These are phyloP conservation scores for Sebastes trivittatus DNA, from an alignment of 2,797 vertebrate genomes.

Conservation along the genomic window DNA sequence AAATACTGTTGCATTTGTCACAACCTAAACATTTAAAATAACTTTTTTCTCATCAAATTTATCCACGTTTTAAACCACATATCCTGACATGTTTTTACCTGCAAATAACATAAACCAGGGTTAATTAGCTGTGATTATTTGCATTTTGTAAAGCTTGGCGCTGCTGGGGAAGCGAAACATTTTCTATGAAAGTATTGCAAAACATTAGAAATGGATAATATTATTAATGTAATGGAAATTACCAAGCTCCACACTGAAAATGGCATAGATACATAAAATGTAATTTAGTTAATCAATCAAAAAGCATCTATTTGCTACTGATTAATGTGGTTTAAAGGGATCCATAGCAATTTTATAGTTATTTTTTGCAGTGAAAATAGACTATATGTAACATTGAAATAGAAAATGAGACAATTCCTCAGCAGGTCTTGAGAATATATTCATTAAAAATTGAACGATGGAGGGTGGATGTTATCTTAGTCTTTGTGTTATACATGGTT, in stretches of 20 bases:
- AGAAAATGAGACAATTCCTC: background rate
- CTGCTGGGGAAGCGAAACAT: background rate
- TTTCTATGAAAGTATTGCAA: background rate
- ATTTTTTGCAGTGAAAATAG: background rate
- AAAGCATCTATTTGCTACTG: background rate
- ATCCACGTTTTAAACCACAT: background rate
- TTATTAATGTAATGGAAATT: background rate
- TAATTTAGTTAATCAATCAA: background rate
- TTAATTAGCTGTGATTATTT: background rate
- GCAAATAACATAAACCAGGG: background rate
- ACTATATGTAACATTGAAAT: background rate
- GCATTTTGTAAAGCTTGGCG: background rate
- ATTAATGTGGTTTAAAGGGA: background rate
- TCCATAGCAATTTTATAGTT: background rate
- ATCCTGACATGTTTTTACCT: background rate
- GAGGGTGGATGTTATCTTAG: background rate
- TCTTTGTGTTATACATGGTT: background rate
- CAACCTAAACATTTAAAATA: background rate
- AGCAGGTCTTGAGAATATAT: background rate
- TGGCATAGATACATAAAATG: background rate
- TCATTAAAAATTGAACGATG: background rate
- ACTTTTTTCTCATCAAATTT: background rate
- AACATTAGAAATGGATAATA: background rate
- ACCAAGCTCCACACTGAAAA: background rate
- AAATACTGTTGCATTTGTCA: background rate